Evolutionary conservation across 2,888 invertebrate genomes (phyloP), one percentile per base, ranked within the genome.

Genomic region (Harpagoxenus sublaevis): DNA sequence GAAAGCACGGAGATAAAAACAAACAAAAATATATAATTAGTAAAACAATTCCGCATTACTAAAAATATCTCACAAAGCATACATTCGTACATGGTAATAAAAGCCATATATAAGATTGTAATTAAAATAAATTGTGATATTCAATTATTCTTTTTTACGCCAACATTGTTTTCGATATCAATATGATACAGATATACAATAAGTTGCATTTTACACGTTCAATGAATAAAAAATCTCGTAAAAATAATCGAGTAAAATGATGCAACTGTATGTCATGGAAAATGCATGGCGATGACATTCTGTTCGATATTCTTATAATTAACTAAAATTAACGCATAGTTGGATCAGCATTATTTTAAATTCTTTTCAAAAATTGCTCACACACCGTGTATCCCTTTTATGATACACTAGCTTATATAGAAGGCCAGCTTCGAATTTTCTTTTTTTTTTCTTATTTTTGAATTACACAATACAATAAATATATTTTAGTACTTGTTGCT

Each of bases 401-500:
- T n/a, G 35, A 31, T 78, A 78, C 12, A 48, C 18, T 18, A 60
- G 28, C 18, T 71, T 81, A 78, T 45, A 15, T 65, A 74, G 83
- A 83, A 83, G 83, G 48, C 83, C 83, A 83, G 77, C 83, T 83
- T 83, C 83, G 23, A 63, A n/a, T 45, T 2, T 23, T 55, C 18
- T 57, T 23, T 45, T 3, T 55, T 55, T 23, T 57, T 23, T 66
- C 71, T 79, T 79, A 70, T 79, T 81, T 79, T 79, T 79, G 70
- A 68, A 78, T 81, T 77, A 83, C 75, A 65, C 77, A 66, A 77
- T 57, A 83, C 65, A 75, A 74, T 83, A 75, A 83, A 83, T 75
- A 83, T 75, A 82, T 82, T 39, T 53, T 15, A 51, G 6, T 51
- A 51, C 18, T 31, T 35, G 12, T 28, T 63, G 35, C 12, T 15